Percentiles rank a stretch among this genome's conserved stretches.
These are phyloP conservation scores for Eupithecia vulgata DNA, from an alignment of 2,888 invertebrate species.

Conservation along the genomic window DNA sequence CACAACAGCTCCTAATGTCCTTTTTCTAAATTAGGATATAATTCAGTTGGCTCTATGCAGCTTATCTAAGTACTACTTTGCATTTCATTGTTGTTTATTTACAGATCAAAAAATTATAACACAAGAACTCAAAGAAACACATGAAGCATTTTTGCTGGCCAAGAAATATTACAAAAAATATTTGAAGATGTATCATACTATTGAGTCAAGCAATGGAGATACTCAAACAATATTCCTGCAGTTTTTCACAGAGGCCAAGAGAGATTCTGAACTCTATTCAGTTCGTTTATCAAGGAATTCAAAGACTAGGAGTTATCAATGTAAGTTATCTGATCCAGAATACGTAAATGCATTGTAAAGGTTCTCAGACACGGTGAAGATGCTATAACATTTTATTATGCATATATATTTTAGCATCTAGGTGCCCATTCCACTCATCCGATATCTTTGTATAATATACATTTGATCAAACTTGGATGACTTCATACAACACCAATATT, in stretches of 20 bases:
- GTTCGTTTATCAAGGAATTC: constrained; percentile 59
- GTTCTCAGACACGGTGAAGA: too few relatives aligned
- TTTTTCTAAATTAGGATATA: background rate
- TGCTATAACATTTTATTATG: too few relatives aligned
- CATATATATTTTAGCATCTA: too few relatives aligned
- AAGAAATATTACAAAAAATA: constrained; percentile 76
- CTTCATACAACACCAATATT: too few relatives aligned
- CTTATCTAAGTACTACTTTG: background rate
- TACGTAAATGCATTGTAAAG: background rate
- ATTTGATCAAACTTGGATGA: too few relatives aligned
- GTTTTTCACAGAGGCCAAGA: constrained; percentile 75
- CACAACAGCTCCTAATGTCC: too few relatives aligned
- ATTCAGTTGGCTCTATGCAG: background rate
- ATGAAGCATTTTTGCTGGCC: constrained; percentile 78
- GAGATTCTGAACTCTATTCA: constrained; percentile 71
- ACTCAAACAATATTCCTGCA: constrained; percentile 69
- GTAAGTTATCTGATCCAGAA: constrained; percentile 57
- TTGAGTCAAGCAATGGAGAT: constrained; percentile 61
- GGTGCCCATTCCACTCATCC: too few relatives aligned
- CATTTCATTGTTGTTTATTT: background rate
- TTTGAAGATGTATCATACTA: constrained; percentile 72
- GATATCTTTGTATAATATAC: too few relatives aligned
- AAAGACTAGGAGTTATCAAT: constrained; percentile 63
- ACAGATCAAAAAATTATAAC: constrained; percentile 71
- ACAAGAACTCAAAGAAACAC: constrained; percentile 76